Base-by-base conservation (phyloP, 2,113 vertebrate species). In the Amblyopsis rosae region DNA sequence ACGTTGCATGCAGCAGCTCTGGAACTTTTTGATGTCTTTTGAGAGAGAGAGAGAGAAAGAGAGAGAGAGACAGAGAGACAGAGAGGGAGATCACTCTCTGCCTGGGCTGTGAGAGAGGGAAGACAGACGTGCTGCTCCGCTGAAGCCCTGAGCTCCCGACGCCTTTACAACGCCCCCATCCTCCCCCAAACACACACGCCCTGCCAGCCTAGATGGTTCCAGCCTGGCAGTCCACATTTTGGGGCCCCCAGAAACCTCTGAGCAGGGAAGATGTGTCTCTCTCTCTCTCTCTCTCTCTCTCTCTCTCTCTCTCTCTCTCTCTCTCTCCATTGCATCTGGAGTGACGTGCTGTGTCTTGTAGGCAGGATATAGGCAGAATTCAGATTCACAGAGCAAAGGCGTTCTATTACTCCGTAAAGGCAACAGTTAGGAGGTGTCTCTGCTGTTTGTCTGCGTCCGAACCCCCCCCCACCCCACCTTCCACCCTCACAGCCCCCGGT, bases 181-280 rank as follows among this genome's bases (percentile, higher is more conserved):
- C 26, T 26, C 26, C 26, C 1, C 26, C 60, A 51, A 53, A 19
- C 50, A 76, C 54, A 51, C 61, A 33, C 26, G 50, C 61, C 56
- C 65, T 12, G 17, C 12, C 68, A 53, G 62, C 60, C 56, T 62
- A 26, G 53, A 68, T 65, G 35, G 4, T 50, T 73, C 69, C 33
- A 71, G 56, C 67, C 59, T 68, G 77, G 57, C 45, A 33, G 72
- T 70, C 75, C 71, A 65, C 62, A 66, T 75, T 62, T 72, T 62
- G 33, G 68, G 67, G 76, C 26, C 75, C 72, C 65, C 62, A 62
- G 60, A 65, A 69, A 68, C 60, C 75, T n/a, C 55, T 26, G 65
- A 70, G 51, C 15, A 55, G 16, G 3, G 15, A 15, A 55, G 53
- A 6, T 15, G 15, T 15, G n/a, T 15, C 1, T 16, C 15, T 55